Evolutionary conservation across 2,797 vertebrate species (phyloP).

Genomic region (Dermochelys coriacea): DNA sequence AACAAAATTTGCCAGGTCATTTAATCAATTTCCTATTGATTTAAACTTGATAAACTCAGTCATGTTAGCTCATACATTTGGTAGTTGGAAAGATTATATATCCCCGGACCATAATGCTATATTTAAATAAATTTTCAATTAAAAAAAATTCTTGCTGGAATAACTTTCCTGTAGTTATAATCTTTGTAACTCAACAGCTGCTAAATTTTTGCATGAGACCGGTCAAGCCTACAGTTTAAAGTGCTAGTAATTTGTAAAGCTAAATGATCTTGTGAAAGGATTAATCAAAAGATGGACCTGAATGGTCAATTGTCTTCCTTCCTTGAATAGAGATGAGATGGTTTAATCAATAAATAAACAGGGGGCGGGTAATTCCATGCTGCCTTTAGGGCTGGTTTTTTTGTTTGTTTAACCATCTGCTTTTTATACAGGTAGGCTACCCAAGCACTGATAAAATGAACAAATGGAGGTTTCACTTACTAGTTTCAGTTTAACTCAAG

Average conservation of each 20-base stretch:
- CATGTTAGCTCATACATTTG: conserved; percentile 47
- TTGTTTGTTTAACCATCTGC: background rate
- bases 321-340: background rate
- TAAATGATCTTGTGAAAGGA: background rate
- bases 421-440: background rate
- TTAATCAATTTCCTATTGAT: conserved; percentile 69
- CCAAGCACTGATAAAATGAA: background rate
- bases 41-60: conserved; percentile 66
- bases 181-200: background rate
- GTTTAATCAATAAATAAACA: fast-evolving
- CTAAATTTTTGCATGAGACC: background rate
- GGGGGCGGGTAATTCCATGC: background rate
- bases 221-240: background rate
- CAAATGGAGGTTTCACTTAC: background rate
- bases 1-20: conserved; percentile 44
- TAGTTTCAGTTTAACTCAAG: background rate
- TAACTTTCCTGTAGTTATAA: background rate
- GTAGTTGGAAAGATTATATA: conserved; percentile 31
- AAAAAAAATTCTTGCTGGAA: background rate
- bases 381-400: background rate
- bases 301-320: background rate
- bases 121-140: conserved; percentile 3
- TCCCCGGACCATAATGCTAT: background rate
- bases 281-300: background rate
- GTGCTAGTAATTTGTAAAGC: background rate